These are phyloP conservation scores for Cotesia vestalis DNA, from an alignment of 1,140 invertebrate species.

Conservation along the genomic window DNA sequence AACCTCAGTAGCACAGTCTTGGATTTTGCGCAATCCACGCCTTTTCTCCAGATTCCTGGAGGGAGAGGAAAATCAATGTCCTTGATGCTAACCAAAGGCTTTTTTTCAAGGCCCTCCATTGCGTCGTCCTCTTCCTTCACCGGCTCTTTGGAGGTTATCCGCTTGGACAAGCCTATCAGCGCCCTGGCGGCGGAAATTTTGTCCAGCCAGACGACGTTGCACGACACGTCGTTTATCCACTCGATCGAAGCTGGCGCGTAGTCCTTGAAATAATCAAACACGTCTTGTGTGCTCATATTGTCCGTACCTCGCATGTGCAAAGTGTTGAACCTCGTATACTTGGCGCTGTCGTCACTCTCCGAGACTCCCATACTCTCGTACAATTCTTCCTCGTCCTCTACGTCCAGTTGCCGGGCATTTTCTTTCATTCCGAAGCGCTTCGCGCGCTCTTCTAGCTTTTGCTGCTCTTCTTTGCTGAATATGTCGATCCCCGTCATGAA, in stretches of 20 bases:
- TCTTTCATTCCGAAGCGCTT: slow-evolving; percentile 74
- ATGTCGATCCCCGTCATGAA: slow-evolving; percentile 70
- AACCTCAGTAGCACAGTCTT: slow-evolving; percentile 78
- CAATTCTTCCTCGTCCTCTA: slow-evolving; percentile 71
- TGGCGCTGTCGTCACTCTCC: slow-evolving; percentile 67
- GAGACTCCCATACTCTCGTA: slow-evolving; percentile 73
- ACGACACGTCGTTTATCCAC: slow-evolving; percentile 83
- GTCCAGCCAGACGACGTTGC: slow-evolving; percentile 82
- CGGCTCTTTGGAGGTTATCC: slow-evolving; percentile 59
- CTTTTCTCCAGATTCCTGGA: slow-evolving; percentile 80
- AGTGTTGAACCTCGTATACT: slow-evolving; percentile 74
- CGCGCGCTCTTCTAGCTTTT: slow-evolving; percentile 74
- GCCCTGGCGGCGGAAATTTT: slow-evolving; percentile 76
- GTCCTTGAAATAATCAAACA: slow-evolving; percentile 80
- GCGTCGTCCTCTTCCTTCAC: slow-evolving; percentile 38
- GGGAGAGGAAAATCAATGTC: slow-evolving; percentile 70
- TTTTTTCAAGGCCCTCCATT: slow-evolving; percentile 41
- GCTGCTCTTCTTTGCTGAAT: slow-evolving; percentile 71
- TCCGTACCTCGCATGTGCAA: slow-evolving; percentile 79
- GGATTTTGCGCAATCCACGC: slow-evolving; percentile 69
- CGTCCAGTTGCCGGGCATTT: slow-evolving; percentile 65
- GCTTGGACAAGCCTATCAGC: slow-evolving; percentile 70
- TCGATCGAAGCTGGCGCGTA: slow-evolving; percentile 79
- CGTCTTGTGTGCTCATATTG: slow-evolving; percentile 79
- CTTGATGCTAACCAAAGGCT: slow-evolving; percentile 57